Base-by-base conservation (phyloP, 2,888 invertebrate species). In the Gryllus longicercus region DNA sequence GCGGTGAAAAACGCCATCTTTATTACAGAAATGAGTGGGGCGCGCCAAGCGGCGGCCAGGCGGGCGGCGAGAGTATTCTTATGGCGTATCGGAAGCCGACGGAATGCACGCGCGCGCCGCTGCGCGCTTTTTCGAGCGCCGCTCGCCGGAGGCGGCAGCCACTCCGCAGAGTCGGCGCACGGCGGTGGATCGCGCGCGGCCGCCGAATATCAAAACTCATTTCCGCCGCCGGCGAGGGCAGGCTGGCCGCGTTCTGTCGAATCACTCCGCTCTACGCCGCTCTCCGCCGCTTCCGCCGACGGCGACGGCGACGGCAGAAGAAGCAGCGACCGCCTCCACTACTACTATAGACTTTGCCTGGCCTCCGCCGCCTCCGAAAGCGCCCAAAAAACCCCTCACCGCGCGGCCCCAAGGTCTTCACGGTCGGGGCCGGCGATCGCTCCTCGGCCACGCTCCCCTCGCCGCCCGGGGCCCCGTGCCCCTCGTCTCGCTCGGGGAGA, bases 181-280 rank as follows among this genome's bases (percentile, higher is more conserved):
- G 38, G 38, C 38, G 38, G 5, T 38, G 38, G 38, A 38, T 38
- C 8, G 38, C 63, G 63, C 63, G 63, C 63, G 63, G n/a, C 14
- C 63, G 63, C 63, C 63, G 63, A 63, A 63, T 63, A 63, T 63
- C 63, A 63, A 63, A 63, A 16, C 63, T 63, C 63, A 63, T 63
- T 63, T 63, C 63, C 63, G 63, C 63, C n/a, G 63, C 63, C n/a
- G 63, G n/a, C 63, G 63, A n/a, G 1, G 63, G 38, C 38, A 38
- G 38, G 5, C 38, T 38, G 38, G 8, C 63, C n/a, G 14, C 63
- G n/a, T 63, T 63, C 63, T 63, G 63, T 63, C 63, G 63, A 63
- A 63, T 63, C 63, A 63, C 63, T 63, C 63, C 63, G 63, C 63
- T 21, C 21, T 21, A 1, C 51, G 51, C 11, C 11, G 11, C 51